Evolutionary conservation across 2,888 invertebrate genomes (phyloP).

Genomic region (Acronicta alni): DNA sequence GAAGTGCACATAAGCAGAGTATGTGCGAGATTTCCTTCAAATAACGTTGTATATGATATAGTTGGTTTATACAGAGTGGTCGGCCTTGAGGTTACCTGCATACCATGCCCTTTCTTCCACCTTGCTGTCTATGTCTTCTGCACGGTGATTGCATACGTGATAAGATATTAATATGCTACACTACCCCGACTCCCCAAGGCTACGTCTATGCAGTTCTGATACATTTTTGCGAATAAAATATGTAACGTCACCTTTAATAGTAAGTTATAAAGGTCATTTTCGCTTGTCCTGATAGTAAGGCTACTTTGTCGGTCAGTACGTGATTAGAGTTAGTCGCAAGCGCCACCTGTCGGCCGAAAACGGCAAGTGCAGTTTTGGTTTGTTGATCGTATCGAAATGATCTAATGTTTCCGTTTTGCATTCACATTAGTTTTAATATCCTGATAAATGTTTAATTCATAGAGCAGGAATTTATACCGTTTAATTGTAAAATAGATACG

Average conservation of each 20-base stretch:
- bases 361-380: conserved; percentile 64
- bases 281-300: conserved; percentile 12
- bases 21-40: conserved; percentile 58
- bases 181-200: conserved; percentile 78
- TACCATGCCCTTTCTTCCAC: conserved; percentile 88
- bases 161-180: conserved; percentile 84
- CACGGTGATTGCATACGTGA: conserved; percentile 85
- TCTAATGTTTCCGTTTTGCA: conserved; percentile 57
- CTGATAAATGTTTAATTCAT: conserved; percentile 56
- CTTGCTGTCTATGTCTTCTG: conserved; percentile 84
- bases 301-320: conserved; percentile 61
- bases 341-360: conserved; percentile 77
- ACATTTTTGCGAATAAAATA: conserved; percentile 50
- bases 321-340: conserved; percentile 69
- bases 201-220: conserved; percentile 72
- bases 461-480: conserved; percentile 41
- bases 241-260: conserved; percentile 45
- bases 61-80: conserved; percentile 71
- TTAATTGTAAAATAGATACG: conserved; percentile 48
- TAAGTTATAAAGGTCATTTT: conserved; percentile 31
- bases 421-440: conserved; percentile 51
- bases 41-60: conserved; percentile 54
- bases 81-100: conserved; percentile 80
- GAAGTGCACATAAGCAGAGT: conserved; percentile 57
- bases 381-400: conserved; percentile 54